Evolutionary conservation across 1,140 invertebrate species (phyloP).

Genomic region (Drosophila equinoxialis): DNA sequence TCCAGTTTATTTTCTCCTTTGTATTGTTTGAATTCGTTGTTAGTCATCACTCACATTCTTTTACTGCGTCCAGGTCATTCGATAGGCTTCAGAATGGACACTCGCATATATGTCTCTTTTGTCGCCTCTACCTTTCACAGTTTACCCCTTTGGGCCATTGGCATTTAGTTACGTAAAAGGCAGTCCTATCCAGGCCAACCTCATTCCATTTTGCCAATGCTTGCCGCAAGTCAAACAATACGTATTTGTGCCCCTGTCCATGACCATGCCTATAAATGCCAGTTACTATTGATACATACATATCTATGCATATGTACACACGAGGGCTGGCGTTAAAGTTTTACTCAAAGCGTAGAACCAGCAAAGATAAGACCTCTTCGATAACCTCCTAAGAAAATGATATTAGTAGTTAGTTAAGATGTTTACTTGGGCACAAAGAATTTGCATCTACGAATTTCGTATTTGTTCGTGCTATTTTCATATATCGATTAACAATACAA

Average conservation of each 20-base stretch:
- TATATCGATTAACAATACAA: too few relatives aligned
- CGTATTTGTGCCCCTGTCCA: background rate
- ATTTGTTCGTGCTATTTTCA: too few relatives aligned
- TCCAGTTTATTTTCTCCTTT: conserved; percentile 13
- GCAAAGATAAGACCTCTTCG: too few relatives aligned
- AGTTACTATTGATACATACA: too few relatives aligned
- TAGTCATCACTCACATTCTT: background rate
- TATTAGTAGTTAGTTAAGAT: too few relatives aligned
- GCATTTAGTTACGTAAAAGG: conserved; percentile 47
- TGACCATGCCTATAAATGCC: background rate
- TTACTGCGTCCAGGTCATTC: conserved; percentile 27
- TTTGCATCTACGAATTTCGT: too few relatives aligned
- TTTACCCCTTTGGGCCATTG: conserved; percentile 31
- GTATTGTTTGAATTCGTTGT: conserved; percentile 15
- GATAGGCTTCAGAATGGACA: conserved; percentile 57
- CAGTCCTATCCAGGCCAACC: conserved; percentile 18
- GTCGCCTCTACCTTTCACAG: conserved; percentile 25
- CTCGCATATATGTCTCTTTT: conserved; percentile 44
- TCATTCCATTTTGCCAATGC: conserved; percentile 3
- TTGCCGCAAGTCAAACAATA: conserved; percentile 38
- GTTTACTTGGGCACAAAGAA: too few relatives aligned
- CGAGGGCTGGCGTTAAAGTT: background rate
- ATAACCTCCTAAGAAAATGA: too few relatives aligned
- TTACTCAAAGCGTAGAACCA: too few relatives aligned
- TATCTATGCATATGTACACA: too few relatives aligned